Evolutionary conservation across 1,140 invertebrate genomes (phyloP).

Genomic region (Drosophila paulistorum): DNA sequence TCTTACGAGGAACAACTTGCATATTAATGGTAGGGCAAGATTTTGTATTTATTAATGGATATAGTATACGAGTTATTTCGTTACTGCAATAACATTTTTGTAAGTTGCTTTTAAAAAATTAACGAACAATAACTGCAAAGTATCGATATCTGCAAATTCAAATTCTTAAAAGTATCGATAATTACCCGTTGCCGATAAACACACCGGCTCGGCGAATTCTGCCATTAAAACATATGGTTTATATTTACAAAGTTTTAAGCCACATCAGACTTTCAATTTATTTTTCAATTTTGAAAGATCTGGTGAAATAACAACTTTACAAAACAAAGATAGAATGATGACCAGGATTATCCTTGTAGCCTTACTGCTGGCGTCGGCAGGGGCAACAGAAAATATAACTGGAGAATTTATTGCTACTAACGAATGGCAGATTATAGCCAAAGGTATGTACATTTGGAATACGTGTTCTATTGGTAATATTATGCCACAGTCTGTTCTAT

Average conservation of each 20-base stretch:
- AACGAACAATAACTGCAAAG: too few relatives aligned
- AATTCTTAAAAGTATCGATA: too few relatives aligned
- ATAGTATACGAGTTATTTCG: too few relatives aligned
- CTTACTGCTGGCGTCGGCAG: conserved; percentile 12
- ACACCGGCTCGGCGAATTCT: too few relatives aligned
- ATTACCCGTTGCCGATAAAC: too few relatives aligned
- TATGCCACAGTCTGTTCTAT: neutral
- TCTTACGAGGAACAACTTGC: too few relatives aligned
- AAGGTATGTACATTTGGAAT: neutral
- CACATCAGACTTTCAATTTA: conserved; percentile 27
- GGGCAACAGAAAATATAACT: conserved; percentile 46
- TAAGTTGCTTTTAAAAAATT: too few relatives aligned
- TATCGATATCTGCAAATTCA: too few relatives aligned
- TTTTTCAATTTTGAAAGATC: conserved; percentile 28
- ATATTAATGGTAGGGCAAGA: too few relatives aligned
- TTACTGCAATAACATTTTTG: too few relatives aligned
- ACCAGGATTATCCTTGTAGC: conserved; percentile 15
- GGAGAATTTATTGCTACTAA: conserved; percentile 84
- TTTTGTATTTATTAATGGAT: too few relatives aligned
- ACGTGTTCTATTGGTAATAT: conserved; percentile 41
- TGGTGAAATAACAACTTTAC: conserved; percentile 20
- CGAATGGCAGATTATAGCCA: conserved; percentile 83
- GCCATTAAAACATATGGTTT: too few relatives aligned
- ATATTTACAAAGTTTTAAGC: neutral
- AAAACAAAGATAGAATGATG: conserved; percentile 5